Evolutionary conservation across 2,113 vertebrate genomes (phyloP), one percentile per base, ranked within the genome.

Genomic region (Forbesichthys papilliferus): DNA sequence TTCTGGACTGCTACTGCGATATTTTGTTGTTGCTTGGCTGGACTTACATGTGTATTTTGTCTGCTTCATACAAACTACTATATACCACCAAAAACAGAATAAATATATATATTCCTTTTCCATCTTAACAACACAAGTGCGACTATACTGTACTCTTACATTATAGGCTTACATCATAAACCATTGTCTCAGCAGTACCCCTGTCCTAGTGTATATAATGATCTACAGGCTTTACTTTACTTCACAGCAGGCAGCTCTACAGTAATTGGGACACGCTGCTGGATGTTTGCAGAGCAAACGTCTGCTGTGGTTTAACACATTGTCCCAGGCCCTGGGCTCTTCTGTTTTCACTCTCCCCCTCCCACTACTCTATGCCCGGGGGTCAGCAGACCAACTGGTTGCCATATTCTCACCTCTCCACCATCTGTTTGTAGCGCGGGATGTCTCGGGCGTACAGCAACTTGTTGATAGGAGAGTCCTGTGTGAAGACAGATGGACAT

Each of bases 381-480:
- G 82, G 78, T 86, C 71, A 84, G 57, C n/a, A 58, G 75, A 68
- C 58, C 60, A 57, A 79, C 62, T 6, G 66, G 63, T 72, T 80
- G 76, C 70, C 83, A 79, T 69, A 68, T 71, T 78, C 89, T 87
- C 83, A 93, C 92, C 89, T 91, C 84, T 93, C 92, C 73, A 93
- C 92, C 92, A 93, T 92, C 88, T 93, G 91, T 68, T 93, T 93
- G 88, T 93, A 93, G 66, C 92, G 91, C 0, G 92, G 91, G 85
- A 93, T 92, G 81, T 93, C 92, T 89, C 92, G 84, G 74, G 92
- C 91, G 10, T 93, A 93, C 77, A 92, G 79, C 81, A 92, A 85
- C 90, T 92, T 93, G 88, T 92, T 93, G 86, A 93, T 92, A 42
- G 92, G 92, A 11, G 92, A 93, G 71, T 93, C 92, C 92, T 93